Percentiles rank a stretch among this genome's conserved stretches.
phyloP scores from a whole-genome alignment of 2,797 vertebrate genomes.

The Danio aesculapii region DNA sequence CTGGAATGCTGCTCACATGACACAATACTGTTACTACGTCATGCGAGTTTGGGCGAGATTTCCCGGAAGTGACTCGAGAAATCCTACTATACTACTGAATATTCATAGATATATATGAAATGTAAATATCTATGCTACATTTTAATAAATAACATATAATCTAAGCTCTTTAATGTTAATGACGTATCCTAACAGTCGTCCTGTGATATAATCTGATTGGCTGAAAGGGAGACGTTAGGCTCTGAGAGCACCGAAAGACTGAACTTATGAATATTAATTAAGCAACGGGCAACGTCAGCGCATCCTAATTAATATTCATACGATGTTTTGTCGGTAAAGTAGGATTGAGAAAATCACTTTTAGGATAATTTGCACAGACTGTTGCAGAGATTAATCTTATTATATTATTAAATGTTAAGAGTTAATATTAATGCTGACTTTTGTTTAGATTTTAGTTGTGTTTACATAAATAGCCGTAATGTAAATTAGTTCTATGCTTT shows the following conservation, averaged over 20 bases:
- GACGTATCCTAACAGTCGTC: background rate
- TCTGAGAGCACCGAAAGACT: background rate
- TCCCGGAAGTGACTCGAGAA: conserved; percentile 9
- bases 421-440: background rate
- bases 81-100: conserved; percentile 19
- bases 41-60: background rate
- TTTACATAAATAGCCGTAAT: background rate
- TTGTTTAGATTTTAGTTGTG: background rate
- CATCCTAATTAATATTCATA: background rate
- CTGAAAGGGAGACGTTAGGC: background rate
- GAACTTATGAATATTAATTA: background rate
- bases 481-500: background rate
- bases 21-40: background rate
- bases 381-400: background rate
- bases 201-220: background rate
- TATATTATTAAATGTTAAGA: too few species aligned
- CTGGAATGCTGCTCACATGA: conserved; percentile 4
- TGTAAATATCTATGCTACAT: too few species aligned
- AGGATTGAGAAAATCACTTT: background rate
- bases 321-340: background rate
- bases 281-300: background rate
- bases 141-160: too few species aligned
- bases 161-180: too few species aligned
- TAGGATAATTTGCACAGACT: background rate
- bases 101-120: too few species aligned